phyloP scores from a whole-genome alignment of 2,113 vertebrate species.

The Ptilonorhynchus violaceus region DNA sequence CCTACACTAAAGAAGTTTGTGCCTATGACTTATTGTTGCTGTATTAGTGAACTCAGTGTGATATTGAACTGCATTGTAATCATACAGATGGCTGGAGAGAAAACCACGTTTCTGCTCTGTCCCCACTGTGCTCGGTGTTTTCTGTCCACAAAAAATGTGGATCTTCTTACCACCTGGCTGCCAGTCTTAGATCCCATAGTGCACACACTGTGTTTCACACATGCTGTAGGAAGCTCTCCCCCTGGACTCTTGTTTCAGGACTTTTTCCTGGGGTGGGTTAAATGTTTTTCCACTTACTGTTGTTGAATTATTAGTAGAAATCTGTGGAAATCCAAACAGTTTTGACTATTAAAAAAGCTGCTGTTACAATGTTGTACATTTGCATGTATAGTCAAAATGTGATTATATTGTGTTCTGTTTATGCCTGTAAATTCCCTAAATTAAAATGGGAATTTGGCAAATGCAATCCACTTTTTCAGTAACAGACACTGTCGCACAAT shows the following conservation, averaged over 20 bases:
- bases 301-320: conserved; percentile 8
- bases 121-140: conserved; percentile 11
- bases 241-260: conserved; percentile 9
- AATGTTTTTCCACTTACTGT: conserved; percentile 46
- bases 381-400: background rate
- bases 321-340: background rate
- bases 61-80: background rate
- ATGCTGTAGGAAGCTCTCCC: background rate
- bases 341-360: conserved; percentile 24
- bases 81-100: conserved; percentile 22
- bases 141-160: background rate
- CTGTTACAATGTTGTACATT: background rate
- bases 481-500: conserved; percentile 17
- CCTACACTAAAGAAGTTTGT: conserved; percentile 23
- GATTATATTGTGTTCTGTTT: background rate
- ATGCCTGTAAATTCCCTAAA: background rate
- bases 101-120: conserved; percentile 13
- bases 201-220: background rate
- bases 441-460: conserved; percentile 27
- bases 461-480: conserved; percentile 27
- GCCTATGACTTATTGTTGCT: conserved; percentile 3
- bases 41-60: background rate
- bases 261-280: conserved; percentile 36
- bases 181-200: background rate
- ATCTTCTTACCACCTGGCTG: background rate